These are phyloP conservation scores for Myrmophylax atrothorax DNA, from an alignment of 2,113 vertebrate genomes.

Conservation along the genomic window DNA sequence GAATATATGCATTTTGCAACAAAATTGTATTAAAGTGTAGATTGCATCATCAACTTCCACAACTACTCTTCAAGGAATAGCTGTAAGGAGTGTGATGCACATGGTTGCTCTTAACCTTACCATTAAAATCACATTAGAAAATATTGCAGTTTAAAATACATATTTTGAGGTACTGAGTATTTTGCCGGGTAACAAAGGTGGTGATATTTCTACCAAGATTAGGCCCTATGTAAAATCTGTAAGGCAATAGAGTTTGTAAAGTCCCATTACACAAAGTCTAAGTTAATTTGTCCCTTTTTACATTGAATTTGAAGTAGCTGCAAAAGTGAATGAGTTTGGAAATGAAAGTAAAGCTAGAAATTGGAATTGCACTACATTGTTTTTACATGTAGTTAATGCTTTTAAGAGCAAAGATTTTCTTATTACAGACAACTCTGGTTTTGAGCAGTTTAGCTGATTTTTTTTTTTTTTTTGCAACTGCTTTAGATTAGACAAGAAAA, in stretches of 20 bases:
- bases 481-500: background rate
- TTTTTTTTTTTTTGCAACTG: background rate
- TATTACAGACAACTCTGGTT: background rate
- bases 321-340: background rate
- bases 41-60: background rate
- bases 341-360: background rate
- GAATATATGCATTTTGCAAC: background rate
- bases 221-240: background rate
- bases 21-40: background rate
- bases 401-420: background rate
- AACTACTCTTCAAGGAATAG: background rate
- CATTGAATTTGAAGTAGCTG: background rate
- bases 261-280: background rate
- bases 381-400: background rate
- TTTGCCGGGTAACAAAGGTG: background rate
- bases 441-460: background rate
- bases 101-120: background rate
- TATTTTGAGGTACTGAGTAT: background rate
- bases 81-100: background rate
- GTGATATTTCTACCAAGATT: background rate
- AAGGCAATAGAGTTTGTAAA: background rate
- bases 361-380: background rate
- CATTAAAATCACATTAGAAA: background rate
- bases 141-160: background rate
- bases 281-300: background rate